These are phyloP conservation scores for Trissolcus brochymenae DNA, from an alignment of 2,888 invertebrate genomes.

Conservation along the genomic window DNA sequence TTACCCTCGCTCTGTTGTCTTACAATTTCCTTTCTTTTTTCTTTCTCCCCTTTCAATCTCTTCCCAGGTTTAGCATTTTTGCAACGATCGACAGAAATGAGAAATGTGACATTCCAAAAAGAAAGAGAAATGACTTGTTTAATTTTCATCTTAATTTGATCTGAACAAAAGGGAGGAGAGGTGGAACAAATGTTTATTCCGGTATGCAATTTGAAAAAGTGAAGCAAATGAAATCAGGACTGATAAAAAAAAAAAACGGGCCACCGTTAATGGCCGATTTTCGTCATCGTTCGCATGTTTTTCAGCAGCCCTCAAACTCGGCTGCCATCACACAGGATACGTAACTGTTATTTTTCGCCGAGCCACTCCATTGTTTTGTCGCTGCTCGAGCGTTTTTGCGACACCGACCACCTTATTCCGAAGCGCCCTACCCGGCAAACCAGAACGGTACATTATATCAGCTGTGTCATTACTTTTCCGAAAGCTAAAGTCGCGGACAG, in stretches of 20 bases:
- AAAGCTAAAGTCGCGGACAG: slow-evolving; percentile 60
- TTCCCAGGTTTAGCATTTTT: slow-evolving; percentile 1
- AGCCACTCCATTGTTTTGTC: slow-evolving; percentile 68
- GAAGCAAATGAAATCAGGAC: slow-evolving; percentile 32
- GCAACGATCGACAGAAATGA: neutral
- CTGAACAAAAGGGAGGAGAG: too few relatives aligned
- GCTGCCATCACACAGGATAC: slow-evolving; percentile 65
- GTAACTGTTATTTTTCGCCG: slow-evolving; percentile 72
- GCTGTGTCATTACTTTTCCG: slow-evolving; percentile 71
- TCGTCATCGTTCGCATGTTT: slow-evolving; percentile 66
- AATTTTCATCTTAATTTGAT: too few relatives aligned
- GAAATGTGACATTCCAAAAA: too few relatives aligned
- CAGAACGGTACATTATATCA: slow-evolving; percentile 72
- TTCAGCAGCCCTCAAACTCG: slow-evolving; percentile 65
- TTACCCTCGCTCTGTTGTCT: slow-evolving; percentile 24
- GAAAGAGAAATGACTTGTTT: too few relatives aligned
- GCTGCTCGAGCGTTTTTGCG: slow-evolving; percentile 56
- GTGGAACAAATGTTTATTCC: too few relatives aligned
- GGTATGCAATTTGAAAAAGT: neutral
- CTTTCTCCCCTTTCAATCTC: neutral
- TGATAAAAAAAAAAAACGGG: slow-evolving; percentile 63
- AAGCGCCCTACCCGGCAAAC: slow-evolving; percentile 66
- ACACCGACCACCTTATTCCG: slow-evolving; percentile 62
- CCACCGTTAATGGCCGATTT: slow-evolving; percentile 71
- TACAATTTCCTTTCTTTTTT: neutral